Conservation (phyloP, 2,888 invertebrate genomes). For the Bellardia pandia region DNA sequence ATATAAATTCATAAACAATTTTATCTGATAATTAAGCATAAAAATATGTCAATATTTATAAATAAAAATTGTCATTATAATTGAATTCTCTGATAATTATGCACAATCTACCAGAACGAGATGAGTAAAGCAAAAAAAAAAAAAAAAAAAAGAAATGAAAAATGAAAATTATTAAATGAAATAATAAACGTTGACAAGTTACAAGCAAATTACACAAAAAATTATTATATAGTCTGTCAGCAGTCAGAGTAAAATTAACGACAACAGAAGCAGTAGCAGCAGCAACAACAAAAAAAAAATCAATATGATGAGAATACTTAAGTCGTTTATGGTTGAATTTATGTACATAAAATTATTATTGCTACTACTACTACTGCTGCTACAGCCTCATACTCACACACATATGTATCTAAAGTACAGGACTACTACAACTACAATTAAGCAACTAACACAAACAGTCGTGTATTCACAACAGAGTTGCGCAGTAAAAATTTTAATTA, state of each 20-base stretch:
- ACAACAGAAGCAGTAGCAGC: not conserved
- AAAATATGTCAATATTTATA: constrained; percentile 23
- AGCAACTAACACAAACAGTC: too few species aligned
- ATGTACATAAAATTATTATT: constrained; percentile 53
- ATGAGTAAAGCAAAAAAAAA: not conserved
- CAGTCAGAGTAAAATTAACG: not conserved
- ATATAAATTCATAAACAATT: constrained; percentile 22
- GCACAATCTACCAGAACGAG: constrained; percentile 36
- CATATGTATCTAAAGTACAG: too few species aligned
- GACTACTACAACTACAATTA: too few species aligned
- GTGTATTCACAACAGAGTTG: too few species aligned
- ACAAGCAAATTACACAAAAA: constrained; percentile 30
- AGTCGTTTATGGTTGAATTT: constrained; percentile 72
- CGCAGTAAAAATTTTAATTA: too few species aligned
- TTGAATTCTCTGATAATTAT: constrained; percentile 40
- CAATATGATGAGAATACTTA: constrained; percentile 67
- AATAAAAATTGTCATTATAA: constrained; percentile 6
- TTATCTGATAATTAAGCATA: constrained; percentile 27
- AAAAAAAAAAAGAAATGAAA: too few species aligned
- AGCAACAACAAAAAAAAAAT: constrained; percentile 6
- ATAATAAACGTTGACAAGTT: constrained; percentile 41
- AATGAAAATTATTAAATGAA: constrained; percentile 16
- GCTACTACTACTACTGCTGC: constrained; percentile 1
- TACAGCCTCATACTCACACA: not conserved
- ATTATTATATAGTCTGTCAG: not conserved